Evolutionary conservation across 1,140 invertebrate genomes (phyloP).

Genomic region (Centruroides sculpturatus): DNA sequence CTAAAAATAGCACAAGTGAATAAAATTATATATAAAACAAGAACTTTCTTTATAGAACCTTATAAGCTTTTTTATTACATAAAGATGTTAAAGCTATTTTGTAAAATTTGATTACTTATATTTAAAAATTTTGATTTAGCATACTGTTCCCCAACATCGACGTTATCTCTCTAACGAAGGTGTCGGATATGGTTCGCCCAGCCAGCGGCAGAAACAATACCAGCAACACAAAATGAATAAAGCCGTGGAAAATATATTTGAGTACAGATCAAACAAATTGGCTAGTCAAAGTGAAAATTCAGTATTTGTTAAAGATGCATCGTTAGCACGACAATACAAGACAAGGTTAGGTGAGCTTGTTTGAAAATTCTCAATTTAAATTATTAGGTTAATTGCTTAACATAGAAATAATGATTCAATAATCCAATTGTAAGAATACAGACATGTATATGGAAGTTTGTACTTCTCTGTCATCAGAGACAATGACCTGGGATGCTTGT

Average conservation of each 20-base stretch:
- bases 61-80: too few species aligned
- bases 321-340: slow-evolving; percentile 48
- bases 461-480: too few species aligned
- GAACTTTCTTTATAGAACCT: too few species aligned
- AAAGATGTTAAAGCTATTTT: too few species aligned
- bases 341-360: slow-evolving; percentile 27
- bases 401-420: too few species aligned
- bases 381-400: background rate
- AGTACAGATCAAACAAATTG: slow-evolving; percentile 53
- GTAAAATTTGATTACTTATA: too few species aligned
- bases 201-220: slow-evolving; percentile 58
- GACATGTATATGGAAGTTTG: too few species aligned
- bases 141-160: slow-evolving; percentile 73
- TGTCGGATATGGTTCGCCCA: slow-evolving; percentile 55
- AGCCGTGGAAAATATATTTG: slow-evolving; percentile 56
- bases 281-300: slow-evolving; percentile 41
- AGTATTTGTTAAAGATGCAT: slow-evolving; percentile 47
- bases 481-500: too few species aligned
- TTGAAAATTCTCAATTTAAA: slow-evolving; percentile 3
- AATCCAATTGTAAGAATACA: too few species aligned
- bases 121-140: slow-evolving; percentile 29
- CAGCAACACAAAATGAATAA: slow-evolving; percentile 47
- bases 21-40: too few species aligned
- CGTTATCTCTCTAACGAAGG: slow-evolving; percentile 69
- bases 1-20: too few species aligned